Conservation (phyloP, 1,140 invertebrate genomes). For the Ganaspis sp. region DNA sequence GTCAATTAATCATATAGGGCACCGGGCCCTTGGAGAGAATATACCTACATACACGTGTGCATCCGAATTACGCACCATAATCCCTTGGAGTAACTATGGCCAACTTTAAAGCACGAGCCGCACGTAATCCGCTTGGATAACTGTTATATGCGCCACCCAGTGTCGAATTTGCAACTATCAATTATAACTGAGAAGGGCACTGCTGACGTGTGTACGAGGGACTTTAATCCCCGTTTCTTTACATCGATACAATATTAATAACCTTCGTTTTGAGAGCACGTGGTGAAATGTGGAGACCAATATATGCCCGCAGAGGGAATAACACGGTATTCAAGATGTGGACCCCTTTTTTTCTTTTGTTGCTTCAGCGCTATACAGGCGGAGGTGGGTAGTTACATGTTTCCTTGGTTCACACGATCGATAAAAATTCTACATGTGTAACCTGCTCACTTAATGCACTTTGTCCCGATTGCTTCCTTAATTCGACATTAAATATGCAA, state of each 20-base stretch:
- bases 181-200: neutral
- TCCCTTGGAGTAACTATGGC: neutral
- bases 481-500: neutral
- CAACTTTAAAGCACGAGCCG: neutral
- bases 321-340: neutral
- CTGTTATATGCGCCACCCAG: neutral
- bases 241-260: slow-evolving; percentile 19
- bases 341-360: neutral
- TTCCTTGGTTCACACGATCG: neutral
- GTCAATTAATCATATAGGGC: slow-evolving; percentile 55
- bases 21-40: slow-evolving; percentile 44
- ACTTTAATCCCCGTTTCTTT: neutral
- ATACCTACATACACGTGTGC: slow-evolving; percentile 44
- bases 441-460: neutral
- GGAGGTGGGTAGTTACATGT: neutral
- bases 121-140: slow-evolving; percentile 1
- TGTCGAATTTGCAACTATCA: neutral
- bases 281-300: slow-evolving; percentile 5
- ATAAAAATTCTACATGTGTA: neutral
- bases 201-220: neutral
- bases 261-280: slow-evolving; percentile 11
- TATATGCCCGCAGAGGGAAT: neutral
- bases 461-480: neutral
- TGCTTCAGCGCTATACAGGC: neutral
- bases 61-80: slow-evolving; percentile 40